Evolutionary conservation across 2,888 invertebrate genomes (phyloP), one percentile per base, ranked within the genome.

Genomic region (Heteromurus nitidus): DNA sequence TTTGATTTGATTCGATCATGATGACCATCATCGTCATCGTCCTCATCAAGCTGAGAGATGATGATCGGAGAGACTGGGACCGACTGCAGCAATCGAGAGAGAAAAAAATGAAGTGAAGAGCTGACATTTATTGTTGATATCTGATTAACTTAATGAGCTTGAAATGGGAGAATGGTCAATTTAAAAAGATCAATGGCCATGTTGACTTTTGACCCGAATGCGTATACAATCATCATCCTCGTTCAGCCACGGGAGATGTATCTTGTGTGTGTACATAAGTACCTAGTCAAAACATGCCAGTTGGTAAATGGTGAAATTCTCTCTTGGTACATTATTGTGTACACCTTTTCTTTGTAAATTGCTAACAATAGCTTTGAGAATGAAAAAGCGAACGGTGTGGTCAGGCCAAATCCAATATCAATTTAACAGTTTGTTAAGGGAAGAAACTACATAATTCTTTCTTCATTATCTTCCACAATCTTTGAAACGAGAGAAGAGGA

Each of bases 81-180:
- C n/a, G n/a, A n/a, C n/a, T n/a, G n/a, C n/a, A n/a, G n/a, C n/a
- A 44, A 62, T 26, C 24, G 1, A 24, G 16, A 24, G 55, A 42
- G 42, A 73, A 65, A 76, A 62, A 62, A 70, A 79, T 79, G 79
- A 79, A 64, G 70, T 79, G 79, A 79, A 64, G 70, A 79, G 64
- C 80, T 72, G 80, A 80, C 80, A 73, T 80, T 80, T 80, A 80
- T 80, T 80, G 80, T 65, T 42, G 80, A 80, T 80, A 80, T 80
- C 80, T 80, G 80, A 80, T 80, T 80, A 80, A 80, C 65, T 73
- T 80, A 80, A 80, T 80, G 80, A 80, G 80, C 80, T 55, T 80
- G 80, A 72, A 80, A 50, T 72, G 80, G 80, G 64, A 80, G 80
- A 80, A 80, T 80, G 73, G 80, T 73, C 80, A 80, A 80, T 80